Percentiles rank a stretch among this genome's conserved stretches.
Evolutionary conservation across 2,888 invertebrate species (phyloP).

Genomic region (Phania funesta): DNA sequence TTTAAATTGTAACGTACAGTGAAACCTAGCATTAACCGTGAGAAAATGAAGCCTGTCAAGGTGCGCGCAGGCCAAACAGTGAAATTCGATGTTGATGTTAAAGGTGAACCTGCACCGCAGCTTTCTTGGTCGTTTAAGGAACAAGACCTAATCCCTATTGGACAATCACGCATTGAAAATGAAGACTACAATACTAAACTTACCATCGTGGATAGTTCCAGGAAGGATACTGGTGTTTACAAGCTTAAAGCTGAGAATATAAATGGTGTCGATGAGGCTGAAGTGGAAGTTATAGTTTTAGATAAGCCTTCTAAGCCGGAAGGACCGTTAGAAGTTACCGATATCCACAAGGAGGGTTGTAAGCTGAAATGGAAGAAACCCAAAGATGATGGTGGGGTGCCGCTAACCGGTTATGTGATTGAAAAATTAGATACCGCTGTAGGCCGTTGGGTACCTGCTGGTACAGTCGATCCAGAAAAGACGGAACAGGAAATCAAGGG

Average conservation of each 20-base stretch:
- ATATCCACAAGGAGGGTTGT: constrained; percentile 96
- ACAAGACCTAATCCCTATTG: constrained; percentile 85
- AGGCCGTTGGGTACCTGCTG: constrained; percentile 94
- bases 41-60: constrained; percentile 92
- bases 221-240: constrained; percentile 94
- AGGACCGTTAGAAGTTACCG: constrained; percentile 94
- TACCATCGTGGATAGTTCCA: constrained; percentile 88
- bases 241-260: constrained; percentile 95
- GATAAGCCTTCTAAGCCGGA: constrained; percentile 84
- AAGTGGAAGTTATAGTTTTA: constrained; percentile 93
- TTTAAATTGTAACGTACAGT: constrained; percentile 82
- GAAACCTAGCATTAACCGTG: constrained; percentile 96
- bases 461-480: constrained; percentile 89
- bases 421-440: constrained; percentile 96
- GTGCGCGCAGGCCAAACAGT: constrained; percentile 94
- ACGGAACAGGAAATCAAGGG: constrained; percentile 91
- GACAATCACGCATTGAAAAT: constrained; percentile 89
- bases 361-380: constrained; percentile 97
- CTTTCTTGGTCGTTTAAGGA: constrained; percentile 86
- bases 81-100: constrained; percentile 95
- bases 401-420: constrained; percentile 93
- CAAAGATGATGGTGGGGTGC: constrained; percentile 96
- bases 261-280: constrained; percentile 95
- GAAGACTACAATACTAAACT: constrained; percentile 96
- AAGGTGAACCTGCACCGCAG: constrained; percentile 97